Base-by-base conservation (phyloP, 2,888 invertebrate species). In the Mamestra brassicae region DNA sequence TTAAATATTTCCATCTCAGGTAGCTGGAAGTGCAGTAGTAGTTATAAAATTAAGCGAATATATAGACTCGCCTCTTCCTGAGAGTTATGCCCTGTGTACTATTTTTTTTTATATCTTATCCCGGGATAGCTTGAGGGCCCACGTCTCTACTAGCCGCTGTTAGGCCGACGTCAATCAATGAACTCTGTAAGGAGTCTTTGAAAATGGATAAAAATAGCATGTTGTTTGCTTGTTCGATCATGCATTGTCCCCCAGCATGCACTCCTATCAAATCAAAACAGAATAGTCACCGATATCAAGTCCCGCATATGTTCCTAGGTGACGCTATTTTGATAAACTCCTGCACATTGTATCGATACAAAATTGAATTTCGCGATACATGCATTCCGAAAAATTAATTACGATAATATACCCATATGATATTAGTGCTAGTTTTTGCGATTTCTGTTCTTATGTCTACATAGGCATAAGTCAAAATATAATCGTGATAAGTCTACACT, bases 201-300 rank as follows among this genome's bases (percentile, higher is more conserved):
- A 17, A 52, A 52, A 5, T 38, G 11, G 52, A 50, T 38, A 64
- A 52, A 52, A 52, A 52, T 8, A 64, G 26, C 34, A 65, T n/a
- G 17, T 38, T 54, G 17, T 52, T 47, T 38, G 17, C 50, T 13
- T 52, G 26, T 50, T 52, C 65, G 38, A 65, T 70, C 10, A 26
- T 54, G 54, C 10, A n/a, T 60, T 10, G 10, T 38, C 8, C 17
- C 17, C 8, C 38, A 38, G 38, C 17, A 4, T 60, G 10, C 4
- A 60, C n/a, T 42, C 60, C 10, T 60, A 60, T 60, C 38, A 60
- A 60, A 60, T 66, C 34, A 42, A 70, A 54, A 70, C 38, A 67
- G 45, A 45, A 63, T 52, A 70, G 38, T 65, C 38, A 34, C 17
- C 38, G 17, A 6, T 64, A 70, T 64, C 26, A 3, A 52, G 17